phyloP scores from a whole-genome alignment of 2,797 vertebrate genomes.

The Otolemur crassicaudatus region DNA sequence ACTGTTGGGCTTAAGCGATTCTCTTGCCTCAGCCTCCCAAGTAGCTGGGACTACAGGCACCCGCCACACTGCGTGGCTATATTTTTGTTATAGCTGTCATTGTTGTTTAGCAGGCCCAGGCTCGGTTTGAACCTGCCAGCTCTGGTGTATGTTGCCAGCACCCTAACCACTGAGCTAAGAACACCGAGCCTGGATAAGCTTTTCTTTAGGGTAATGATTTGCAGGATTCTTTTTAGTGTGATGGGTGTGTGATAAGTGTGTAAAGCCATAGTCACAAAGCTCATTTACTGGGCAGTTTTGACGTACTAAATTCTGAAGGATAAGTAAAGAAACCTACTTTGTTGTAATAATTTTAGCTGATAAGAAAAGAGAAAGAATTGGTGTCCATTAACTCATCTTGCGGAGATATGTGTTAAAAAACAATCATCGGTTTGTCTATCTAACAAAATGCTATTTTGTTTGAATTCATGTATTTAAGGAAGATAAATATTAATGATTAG shows the following conservation, averaged over 20 bases:
- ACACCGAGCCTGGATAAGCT: neutral
- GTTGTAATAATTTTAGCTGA: neutral
- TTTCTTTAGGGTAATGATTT: neutral
- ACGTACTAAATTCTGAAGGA: neutral
- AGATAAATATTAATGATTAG: neutral
- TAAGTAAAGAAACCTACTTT: neutral
- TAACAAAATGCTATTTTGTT: neutral
- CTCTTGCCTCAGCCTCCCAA: too few species aligned
- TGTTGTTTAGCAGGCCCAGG: too few species aligned
- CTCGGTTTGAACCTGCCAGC: too few species aligned
- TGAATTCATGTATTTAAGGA: neutral
- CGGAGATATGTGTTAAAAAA: neutral
- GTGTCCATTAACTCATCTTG: neutral
- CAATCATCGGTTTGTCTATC: neutral
- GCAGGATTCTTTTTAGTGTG: neutral
- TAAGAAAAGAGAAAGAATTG: neutral
- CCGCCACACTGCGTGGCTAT: too few species aligned
- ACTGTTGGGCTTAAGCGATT: too few species aligned
- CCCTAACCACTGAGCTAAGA: too few species aligned
- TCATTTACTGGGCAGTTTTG: neutral
- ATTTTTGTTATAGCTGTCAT: too few species aligned
- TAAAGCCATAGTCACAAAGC: neutral
- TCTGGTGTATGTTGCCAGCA: too few species aligned
- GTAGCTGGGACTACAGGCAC: too few species aligned
- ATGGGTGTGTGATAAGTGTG: neutral